Base-by-base conservation (phyloP, 2,888 invertebrate species). In the Macrosiphum euphorbiae region DNA sequence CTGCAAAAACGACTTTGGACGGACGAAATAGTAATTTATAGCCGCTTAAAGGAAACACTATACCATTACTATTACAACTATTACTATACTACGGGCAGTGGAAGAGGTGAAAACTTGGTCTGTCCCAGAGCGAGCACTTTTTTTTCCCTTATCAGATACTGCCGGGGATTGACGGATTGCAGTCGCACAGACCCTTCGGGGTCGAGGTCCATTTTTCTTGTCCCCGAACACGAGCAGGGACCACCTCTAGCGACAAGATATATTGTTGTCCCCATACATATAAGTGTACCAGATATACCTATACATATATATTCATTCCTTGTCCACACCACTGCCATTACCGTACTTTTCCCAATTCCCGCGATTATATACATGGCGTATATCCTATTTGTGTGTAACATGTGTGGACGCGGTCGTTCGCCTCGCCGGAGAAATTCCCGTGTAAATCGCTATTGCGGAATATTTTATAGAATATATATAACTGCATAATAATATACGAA, bases 191-290 rank as follows among this genome's bases (percentile, higher is more conserved):
- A 92, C 92, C 92, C 92, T 92, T 88, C 92, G 44, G 78, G 92
- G 88, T 92, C 88, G 88, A 44, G 92, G 88, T 92, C 88, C 92
- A 88, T 92, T 92, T 92, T 92, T 92, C 92, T 92, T 88, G 92
- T 88, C 88, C 88, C 87, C 78, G n/a, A 78, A 88, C 16, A 41
- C 88, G 11, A 67, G 67, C 67, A 92, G 88, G 87, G 92, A 88
- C 92, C 92, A 50, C 87, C 78, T 88, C 88, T 78, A 78, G 55
- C 78, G 92, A 88, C 92, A 92, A 88, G 92, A 92, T 88, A 88
- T 92, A 88, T 88, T 44, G 92, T 88, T 52, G 88, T 88, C 92
- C 67, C 85, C 58, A 55, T 52, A 47, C n/a, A 47, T 84, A 28
- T 28, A 16, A 44, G 20, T n/a, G 8, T 28, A 41, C 26, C 4